Evolutionary conservation across 2,113 vertebrate genomes (phyloP), one percentile per base, ranked within the genome.

Genomic region (Anseranas semipalmata): DNA sequence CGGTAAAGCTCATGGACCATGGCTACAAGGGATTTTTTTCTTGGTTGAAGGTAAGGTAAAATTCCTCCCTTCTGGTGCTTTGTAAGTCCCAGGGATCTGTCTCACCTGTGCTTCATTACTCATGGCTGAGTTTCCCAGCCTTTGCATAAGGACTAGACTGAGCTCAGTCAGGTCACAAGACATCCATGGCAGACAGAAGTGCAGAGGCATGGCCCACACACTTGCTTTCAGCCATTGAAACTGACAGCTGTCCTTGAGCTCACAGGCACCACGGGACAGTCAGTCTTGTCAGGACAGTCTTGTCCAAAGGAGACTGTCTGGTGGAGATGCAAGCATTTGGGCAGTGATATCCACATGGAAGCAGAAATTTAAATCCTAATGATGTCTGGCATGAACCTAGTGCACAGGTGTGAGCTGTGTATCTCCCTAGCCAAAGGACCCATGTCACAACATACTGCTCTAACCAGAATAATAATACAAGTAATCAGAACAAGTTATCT

Each of bases 381-480:
- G 67, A 20, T 20, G 62, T 6, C 62, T 67, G 55, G 22, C 8
- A 10, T 1, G 14, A 16, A 6, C 8, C 18, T 30, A 68, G 33
- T 4, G 14, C 37, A 41, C 17, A 15, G 9, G 10, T 12, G 25
- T 19, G 66, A 79, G 75, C 62, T 56, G 67, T 83, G 46, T 53
- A 43, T 43, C 74, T 37, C 62, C 62, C 79, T 32, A 39, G 59
- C 30, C 72, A 35, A 17, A 53, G 43, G 11, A 65, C 22, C 13
- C 18, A 3, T 4, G 27, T 7, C 0, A 0, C 1, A 8, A 80
- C 46, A 32, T 0, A 3, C 25, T 70, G 53, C 45, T 74, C 78
- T 3, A 8, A 87, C 19, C 52, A 22, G 32, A 82, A 66, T 8
- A 87, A 72, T 2, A 39, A 39, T 2, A 9, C 21, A 67, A 80